These are phyloP conservation scores for Meleagris gallopavo DNA, from an alignment of 2,113 vertebrate genomes.

Conservation along the genomic window DNA sequence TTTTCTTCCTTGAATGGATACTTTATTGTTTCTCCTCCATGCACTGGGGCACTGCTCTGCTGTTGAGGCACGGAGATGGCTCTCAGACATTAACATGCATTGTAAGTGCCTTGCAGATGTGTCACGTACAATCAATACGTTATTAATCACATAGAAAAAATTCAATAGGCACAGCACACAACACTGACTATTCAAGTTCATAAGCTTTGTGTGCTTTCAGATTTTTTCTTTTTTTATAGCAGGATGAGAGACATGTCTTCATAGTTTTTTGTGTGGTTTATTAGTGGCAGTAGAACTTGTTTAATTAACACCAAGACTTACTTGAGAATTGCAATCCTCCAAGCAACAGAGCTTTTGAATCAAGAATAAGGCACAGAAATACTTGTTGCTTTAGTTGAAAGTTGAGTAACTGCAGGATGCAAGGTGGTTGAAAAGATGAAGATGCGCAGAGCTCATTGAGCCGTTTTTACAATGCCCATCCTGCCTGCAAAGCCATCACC, in stretches of 20 bases:
- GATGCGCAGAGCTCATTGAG: not conserved
- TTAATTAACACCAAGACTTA: not conserved
- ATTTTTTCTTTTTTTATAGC: not conserved
- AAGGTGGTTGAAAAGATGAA: not conserved
- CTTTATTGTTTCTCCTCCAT: not conserved
- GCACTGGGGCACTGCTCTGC: not conserved
- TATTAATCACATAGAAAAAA: constrained; percentile 37
- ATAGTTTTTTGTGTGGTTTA: not conserved
- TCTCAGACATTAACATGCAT: not conserved
- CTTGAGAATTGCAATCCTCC: not conserved
- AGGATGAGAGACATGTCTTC: not conserved
- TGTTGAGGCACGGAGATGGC: not conserved
- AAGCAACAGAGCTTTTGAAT: not conserved
- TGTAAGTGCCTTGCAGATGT: not conserved
- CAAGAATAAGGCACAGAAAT: fast-evolving
- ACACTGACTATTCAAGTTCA: not conserved
- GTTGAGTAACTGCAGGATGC: not conserved
- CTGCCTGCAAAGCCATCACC: not conserved
- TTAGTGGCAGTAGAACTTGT: not conserved
- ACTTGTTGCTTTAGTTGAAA: not conserved
- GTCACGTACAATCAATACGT: not conserved
- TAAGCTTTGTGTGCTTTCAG: not conserved
- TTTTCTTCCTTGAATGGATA: not conserved
- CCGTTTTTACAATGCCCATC: not conserved
- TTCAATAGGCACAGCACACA: not conserved